Percentiles rank a stretch among this genome's conserved stretches.
Evolutionary conservation across 2,797 vertebrate genomes (phyloP).

Genomic region (Petrocephalus sullivani): DNA sequence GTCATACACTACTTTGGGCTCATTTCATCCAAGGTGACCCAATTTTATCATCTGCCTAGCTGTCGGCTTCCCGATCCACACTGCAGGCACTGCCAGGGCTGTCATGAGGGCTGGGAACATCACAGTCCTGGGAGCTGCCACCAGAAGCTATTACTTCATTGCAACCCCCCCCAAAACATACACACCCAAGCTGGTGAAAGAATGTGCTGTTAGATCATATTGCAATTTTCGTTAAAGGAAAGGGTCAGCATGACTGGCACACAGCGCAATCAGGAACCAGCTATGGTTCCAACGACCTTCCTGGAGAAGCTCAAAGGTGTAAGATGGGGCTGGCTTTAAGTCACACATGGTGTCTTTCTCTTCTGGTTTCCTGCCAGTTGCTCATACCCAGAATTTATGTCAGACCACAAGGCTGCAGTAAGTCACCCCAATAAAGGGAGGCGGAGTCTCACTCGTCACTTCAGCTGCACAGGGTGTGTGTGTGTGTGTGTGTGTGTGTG

Average conservation of each 20-base stretch:
- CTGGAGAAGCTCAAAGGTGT: conserved; percentile 21
- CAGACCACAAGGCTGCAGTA: conserved; percentile 25
- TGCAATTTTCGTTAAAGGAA: conserved; percentile 51
- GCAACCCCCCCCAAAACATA: conserved; percentile 31
- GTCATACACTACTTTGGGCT: background rate
- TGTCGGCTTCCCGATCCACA: background rate
- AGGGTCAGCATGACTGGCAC: conserved; percentile 39
- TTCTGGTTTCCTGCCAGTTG: background rate
- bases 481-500: background rate
- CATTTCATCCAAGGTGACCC: background rate
- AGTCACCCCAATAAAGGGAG: conserved; percentile 11
- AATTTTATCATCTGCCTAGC: background rate
- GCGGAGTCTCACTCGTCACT: conserved; percentile 1
- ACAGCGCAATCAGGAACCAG: conserved; percentile 33
- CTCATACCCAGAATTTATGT: conserved; percentile 27
- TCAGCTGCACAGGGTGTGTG: background rate
- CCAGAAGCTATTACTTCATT: conserved; percentile 64
- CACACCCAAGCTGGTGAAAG: conserved; percentile 50
- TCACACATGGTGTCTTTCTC: background rate
- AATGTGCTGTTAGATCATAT: conserved; percentile 57
- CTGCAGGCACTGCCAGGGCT: conserved; percentile 18
- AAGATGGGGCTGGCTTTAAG: conserved; percentile 28
- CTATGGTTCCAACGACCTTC: conserved; percentile 31
- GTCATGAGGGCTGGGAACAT: conserved; percentile 41
- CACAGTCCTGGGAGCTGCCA: conserved; percentile 38